Percentiles rank a stretch among this genome's conserved stretches.
Conservation (phyloP, 2,113 vertebrate genomes). For the Phylloscopus whistleri region DNA sequence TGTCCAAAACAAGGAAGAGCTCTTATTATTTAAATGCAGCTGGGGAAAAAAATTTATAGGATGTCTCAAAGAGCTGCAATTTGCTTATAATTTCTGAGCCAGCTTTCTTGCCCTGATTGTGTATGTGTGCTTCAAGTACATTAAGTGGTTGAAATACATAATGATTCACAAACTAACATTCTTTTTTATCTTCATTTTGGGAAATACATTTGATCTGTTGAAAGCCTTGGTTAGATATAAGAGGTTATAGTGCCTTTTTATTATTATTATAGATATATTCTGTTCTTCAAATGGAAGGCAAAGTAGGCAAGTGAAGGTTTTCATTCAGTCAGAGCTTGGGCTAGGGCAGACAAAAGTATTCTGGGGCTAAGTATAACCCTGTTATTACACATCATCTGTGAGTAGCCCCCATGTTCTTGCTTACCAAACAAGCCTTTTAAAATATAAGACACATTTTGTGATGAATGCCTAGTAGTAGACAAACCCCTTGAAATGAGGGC, state of each 20-base stretch:
- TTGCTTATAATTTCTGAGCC: slow-evolving; percentile 31
- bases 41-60: neutral
- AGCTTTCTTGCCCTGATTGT: slow-evolving; percentile 22
- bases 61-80: neutral
- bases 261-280: neutral
- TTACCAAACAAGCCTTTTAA: neutral
- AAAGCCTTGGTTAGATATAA: slow-evolving; percentile 5
- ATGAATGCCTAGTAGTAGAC: neutral
- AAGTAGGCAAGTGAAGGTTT: neutral
- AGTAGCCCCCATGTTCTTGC: neutral
- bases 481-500: neutral
- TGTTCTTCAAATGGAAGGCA: neutral
- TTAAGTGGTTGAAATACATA: slow-evolving; percentile 31
- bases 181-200: slow-evolving; percentile 52
- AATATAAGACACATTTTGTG: neutral
- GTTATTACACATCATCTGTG: neutral
- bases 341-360: slow-evolving; percentile 6
- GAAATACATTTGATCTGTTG: slow-evolving; percentile 42
- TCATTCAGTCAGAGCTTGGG: neutral
- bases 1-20: neutral
- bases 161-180: slow-evolving; percentile 39
- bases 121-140: slow-evolving; percentile 15
- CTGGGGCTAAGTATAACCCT: neutral
- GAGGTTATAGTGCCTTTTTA: neutral
- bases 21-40: neutral